Conservation (phyloP, 2,797 vertebrate species). For the Enteromius radiatus region DNA sequence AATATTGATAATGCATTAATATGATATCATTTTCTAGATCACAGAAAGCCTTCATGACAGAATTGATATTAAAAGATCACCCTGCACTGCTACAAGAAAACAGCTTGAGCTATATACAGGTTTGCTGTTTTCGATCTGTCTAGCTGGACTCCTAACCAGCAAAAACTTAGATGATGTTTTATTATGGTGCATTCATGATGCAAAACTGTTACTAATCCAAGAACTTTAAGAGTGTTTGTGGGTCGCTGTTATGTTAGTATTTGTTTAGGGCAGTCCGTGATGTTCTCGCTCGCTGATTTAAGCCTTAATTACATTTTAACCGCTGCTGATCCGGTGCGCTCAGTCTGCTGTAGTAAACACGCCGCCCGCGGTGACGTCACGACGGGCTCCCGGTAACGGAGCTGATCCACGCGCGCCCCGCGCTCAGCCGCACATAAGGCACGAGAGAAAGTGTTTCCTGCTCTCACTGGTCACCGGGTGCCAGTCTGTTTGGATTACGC, state of each 20-base stretch:
- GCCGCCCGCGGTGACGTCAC: conserved; percentile 31
- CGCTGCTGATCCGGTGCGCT: conserved; percentile 1
- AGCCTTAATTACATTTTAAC: conserved; percentile 31
- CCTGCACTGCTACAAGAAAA: background rate
- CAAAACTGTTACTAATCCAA: background rate
- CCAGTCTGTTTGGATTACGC: background rate
- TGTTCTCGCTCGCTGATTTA: background rate
- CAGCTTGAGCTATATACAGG: background rate
- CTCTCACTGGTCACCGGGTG: background rate
- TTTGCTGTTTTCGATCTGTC: background rate
- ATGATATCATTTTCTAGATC: background rate
- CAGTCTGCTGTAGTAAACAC: background rate
- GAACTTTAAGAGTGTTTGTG: background rate
- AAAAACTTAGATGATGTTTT: background rate
- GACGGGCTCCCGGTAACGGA: conserved; percentile 26
- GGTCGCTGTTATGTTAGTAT: background rate
- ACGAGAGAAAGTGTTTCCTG: background rate
- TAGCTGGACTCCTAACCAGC: background rate
- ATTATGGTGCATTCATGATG: background rate
- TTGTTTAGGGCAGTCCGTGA: background rate
- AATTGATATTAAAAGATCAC: no score
- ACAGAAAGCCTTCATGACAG: background rate
- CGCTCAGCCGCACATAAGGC: background rate
- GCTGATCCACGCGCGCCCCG: background rate
- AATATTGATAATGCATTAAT: background rate